Conservation (phyloP, 2,888 invertebrate genomes). For the Mycalesis mineus region DNA sequence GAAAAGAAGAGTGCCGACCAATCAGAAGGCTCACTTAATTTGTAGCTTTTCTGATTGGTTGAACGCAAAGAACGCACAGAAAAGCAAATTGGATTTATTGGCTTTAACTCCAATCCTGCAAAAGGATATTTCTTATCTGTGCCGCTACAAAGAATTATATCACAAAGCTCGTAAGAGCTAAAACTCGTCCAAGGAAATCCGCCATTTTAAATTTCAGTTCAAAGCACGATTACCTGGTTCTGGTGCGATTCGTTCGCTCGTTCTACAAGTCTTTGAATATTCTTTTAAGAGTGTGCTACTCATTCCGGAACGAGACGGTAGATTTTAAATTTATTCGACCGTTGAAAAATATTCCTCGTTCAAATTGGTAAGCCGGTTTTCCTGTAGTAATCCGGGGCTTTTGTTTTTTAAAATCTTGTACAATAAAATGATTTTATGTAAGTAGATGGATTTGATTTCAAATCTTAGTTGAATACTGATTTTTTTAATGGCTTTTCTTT, state of each 20-base stretch:
- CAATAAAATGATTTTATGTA: no score
- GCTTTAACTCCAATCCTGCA: neutral
- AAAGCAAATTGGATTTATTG: no score
- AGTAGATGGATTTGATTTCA: no score
- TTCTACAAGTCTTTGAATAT: neutral
- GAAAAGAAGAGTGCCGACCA: no score
- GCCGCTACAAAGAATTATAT: neutral
- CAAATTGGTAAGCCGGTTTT: neutral
- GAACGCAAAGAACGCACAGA: no score
- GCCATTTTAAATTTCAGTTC: conserved; percentile 4
- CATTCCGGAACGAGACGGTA: neutral
- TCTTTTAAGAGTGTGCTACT: neutral
- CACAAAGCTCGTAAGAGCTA: neutral
- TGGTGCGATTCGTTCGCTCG: neutral
- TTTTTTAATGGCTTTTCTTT: no score
- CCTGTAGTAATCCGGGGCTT: no score
- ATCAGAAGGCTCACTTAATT: no score
- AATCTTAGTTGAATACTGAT: no score
- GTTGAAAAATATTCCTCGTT: neutral
- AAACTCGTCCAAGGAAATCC: neutral
- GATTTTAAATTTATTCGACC: neutral
- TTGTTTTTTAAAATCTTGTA: no score
- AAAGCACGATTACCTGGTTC: neutral
- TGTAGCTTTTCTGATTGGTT: no score
- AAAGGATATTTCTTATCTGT: neutral